These are phyloP conservation scores for Trypoxylon attenuatum DNA, from an alignment of 2,888 invertebrate species.

Conservation along the genomic window DNA sequence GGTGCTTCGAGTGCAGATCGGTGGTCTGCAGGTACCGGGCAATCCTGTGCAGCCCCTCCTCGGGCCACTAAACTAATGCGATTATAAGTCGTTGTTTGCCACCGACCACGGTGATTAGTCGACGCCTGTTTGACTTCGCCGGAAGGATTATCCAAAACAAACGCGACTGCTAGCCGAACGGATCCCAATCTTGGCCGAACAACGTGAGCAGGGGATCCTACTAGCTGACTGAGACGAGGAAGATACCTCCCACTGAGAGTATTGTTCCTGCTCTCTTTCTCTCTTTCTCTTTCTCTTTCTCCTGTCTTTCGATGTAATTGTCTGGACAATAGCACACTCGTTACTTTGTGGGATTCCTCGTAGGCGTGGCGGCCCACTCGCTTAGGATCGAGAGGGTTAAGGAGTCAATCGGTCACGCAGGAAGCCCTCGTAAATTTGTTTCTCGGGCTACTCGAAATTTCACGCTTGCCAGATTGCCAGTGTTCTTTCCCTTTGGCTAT, in stretches of 20 bases:
- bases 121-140: slow-evolving; percentile 20
- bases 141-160: slow-evolving; percentile 37
- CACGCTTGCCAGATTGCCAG: slow-evolving; percentile 1
- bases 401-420: slow-evolving; percentile 30
- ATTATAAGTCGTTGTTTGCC: slow-evolving; percentile 25
- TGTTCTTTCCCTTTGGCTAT: no score
- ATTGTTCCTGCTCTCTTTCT: not conserved
- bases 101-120: slow-evolving; percentile 23
- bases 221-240: not conserved
- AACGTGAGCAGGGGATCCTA: not conserved
- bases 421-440: slow-evolving; percentile 11
- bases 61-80: no score
- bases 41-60: no score
- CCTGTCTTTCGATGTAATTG: slow-evolving; percentile 48
- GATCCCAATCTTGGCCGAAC: not conserved
- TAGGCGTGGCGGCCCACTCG: slow-evolving; percentile 22
- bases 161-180: not conserved
- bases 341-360: slow-evolving; percentile 56
- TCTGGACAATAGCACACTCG: slow-evolving; percentile 52
- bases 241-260: not conserved
- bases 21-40: slow-evolving; percentile 5
- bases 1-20: not conserved
- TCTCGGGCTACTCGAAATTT: slow-evolving; percentile 1
- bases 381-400: slow-evolving; percentile 10
- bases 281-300: not conserved